A percentile compares a stretch with the other conserved stretches of the same genome.
phyloP scores from a whole-genome alignment of 2,797 vertebrate species.

The Molossus alvarezi region DNA sequence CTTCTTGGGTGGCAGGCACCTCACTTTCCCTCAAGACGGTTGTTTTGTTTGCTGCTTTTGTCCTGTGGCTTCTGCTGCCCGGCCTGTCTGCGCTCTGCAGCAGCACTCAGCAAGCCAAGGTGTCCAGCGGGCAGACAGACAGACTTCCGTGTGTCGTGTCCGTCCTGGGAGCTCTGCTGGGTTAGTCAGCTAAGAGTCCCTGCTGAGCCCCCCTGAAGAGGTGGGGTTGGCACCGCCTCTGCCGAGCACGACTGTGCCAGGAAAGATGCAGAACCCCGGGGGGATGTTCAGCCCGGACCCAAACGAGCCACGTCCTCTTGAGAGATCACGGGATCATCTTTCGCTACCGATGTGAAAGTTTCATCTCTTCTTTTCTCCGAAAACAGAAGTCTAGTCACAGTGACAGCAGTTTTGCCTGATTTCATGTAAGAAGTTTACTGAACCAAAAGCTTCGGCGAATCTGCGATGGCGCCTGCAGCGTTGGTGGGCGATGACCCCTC shows the following conservation, averaged over 20 bases:
- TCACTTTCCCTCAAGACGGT: neutral
- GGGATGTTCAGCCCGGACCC: neutral
- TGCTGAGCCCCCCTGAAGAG: neutral
- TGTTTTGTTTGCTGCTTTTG: neutral
- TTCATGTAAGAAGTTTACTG: neutral
- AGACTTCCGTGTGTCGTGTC: neutral
- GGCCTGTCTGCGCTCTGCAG: neutral
- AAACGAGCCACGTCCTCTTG: neutral
- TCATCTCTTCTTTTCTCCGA: neutral
- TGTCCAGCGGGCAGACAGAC: no score
- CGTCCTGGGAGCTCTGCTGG: neutral
- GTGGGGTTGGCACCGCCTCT: no score
- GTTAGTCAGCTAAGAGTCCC: neutral
- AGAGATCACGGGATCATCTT: neutral
- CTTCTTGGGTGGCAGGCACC: neutral
- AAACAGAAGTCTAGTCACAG: neutral
- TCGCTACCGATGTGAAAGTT: neutral
- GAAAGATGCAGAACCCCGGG: neutral
- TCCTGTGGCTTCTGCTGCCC: neutral
- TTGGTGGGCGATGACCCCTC: neutral
- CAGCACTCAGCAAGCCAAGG: neutral
- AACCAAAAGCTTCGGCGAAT: neutral
- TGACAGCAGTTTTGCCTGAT: constrained; percentile 1
- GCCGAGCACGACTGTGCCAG: neutral
- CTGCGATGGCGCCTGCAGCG: no score